phyloP scores from a whole-genome alignment of 2,888 invertebrate species.

The Drosophila nr. medialis region DNA sequence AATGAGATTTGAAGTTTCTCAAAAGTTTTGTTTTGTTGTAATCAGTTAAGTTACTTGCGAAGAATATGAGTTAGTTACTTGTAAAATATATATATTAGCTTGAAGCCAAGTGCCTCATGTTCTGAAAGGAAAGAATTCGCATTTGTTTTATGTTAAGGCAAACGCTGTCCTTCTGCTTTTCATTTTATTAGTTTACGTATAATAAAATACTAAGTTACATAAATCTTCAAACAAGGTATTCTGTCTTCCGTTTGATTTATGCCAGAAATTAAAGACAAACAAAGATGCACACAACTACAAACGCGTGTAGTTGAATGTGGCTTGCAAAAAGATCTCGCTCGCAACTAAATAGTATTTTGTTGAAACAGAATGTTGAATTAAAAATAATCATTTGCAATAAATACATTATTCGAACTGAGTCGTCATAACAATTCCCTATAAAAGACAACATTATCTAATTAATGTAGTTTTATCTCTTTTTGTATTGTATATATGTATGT shows the following conservation, averaged over 20 bases:
- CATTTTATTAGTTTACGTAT: conserved; percentile 84
- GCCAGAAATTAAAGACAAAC: conserved; percentile 64
- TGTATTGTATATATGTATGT: conserved; percentile 39
- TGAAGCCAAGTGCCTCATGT: neutral
- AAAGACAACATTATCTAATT: conserved; percentile 78
- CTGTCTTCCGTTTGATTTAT: conserved; percentile 62
- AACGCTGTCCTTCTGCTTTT: conserved; percentile 85
- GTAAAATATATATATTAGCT: neutral
- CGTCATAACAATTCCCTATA: conserved; percentile 77
- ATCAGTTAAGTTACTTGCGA: neutral
- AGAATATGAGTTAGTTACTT: neutral
- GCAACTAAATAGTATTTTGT: conserved; percentile 65
- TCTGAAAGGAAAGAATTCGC: conserved; percentile 31
- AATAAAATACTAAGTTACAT: conserved; percentile 84
- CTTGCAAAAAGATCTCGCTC: conserved; percentile 74
- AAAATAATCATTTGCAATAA: conserved; percentile 65
- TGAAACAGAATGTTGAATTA: conserved; percentile 48
- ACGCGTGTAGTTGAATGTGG: conserved; percentile 15
- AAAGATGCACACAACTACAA: conserved; percentile 72
- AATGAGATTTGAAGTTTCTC: neutral
- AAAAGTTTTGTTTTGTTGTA: neutral
- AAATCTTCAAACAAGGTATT: conserved; percentile 71
- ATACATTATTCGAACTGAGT: conserved; percentile 66
- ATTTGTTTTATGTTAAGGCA: conserved; percentile 81
- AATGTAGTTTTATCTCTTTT: conserved; percentile 44